Conservation (phyloP, 2,888 invertebrate species). For the Muschampia plurimacula region DNA sequence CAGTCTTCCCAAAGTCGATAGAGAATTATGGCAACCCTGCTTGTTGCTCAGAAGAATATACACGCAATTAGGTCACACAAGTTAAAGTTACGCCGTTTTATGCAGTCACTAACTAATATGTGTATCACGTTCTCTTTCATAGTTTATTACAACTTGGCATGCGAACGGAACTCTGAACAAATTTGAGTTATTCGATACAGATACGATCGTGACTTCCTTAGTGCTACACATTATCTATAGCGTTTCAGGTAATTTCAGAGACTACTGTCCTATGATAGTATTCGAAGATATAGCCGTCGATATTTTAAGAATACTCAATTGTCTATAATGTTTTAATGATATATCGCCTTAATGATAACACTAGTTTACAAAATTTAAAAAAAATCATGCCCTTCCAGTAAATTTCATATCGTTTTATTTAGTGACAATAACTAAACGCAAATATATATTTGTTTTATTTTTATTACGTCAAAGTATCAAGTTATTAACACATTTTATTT, state of each 20-base stretch:
- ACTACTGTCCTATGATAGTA: neutral
- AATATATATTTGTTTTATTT: too few relatives aligned
- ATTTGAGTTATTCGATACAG: conserved; percentile 20
- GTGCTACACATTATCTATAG: neutral
- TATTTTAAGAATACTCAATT: neutral
- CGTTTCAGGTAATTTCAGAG: neutral
- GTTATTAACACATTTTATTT: too few relatives aligned
- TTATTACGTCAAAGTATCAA: too few relatives aligned
- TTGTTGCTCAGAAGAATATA: conserved; percentile 48
- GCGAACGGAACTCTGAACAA: conserved; percentile 36
- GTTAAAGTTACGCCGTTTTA: conserved; percentile 49
- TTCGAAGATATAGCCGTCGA: neutral
- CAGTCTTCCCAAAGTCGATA: neutral
- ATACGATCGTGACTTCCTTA: conserved; percentile 24
- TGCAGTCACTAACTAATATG: conserved; percentile 49
- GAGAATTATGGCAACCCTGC: conserved; percentile 21
- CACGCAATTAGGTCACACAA: conserved; percentile 59
- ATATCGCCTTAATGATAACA: too few relatives aligned
- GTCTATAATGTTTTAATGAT: too few relatives aligned
- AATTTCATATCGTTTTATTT: too few relatives aligned
- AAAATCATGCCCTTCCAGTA: too few relatives aligned
- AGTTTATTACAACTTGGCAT: conserved; percentile 41
- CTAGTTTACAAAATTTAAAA: too few relatives aligned
- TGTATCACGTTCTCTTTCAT: conserved; percentile 52
- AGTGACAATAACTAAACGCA: too few relatives aligned